A percentile compares a stretch with the other conserved stretches of the same genome.
Evolutionary conservation across 2,113 vertebrate genomes (phyloP).

Genomic region (Aptenodytes patagonicus): DNA sequence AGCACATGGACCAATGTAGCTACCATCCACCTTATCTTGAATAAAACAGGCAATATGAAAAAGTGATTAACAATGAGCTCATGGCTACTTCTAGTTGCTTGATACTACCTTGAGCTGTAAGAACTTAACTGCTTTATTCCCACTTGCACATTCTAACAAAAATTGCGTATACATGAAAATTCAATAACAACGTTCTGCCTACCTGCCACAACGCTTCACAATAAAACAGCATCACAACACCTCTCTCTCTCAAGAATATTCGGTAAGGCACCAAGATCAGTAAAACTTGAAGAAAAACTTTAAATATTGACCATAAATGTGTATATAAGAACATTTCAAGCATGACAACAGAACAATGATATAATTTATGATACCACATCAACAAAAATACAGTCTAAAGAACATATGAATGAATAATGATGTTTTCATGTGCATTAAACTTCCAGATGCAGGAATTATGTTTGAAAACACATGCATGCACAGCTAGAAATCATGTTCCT

Average conservation of each 20-base stretch:
- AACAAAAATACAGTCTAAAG: conserved; percentile 36
- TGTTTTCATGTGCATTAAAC: background rate
- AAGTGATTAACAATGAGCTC: background rate
- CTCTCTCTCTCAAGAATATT: background rate
- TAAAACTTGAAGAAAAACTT: conserved; percentile 49
- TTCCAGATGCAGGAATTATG: background rate
- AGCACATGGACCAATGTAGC: background rate
- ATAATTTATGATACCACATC: conserved; percentile 29
- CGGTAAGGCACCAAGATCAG: background rate
- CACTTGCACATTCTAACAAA: background rate
- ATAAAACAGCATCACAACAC: background rate
- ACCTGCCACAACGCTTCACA: background rate
- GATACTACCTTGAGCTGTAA: background rate
- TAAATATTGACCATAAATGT: conserved; percentile 30
- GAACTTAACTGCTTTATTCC: background rate
- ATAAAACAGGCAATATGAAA: background rate
- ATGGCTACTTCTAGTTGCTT: background rate
- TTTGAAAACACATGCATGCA: conserved; percentile 6
- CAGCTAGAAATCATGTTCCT: background rate
- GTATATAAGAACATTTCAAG: conserved; percentile 43
- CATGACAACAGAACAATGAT: conserved; percentile 57
- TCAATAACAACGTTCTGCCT: background rate
- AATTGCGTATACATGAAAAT: background rate
- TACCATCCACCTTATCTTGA: conserved; percentile 24
- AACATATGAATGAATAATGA: conserved; percentile 20